Percentiles rank a stretch among this genome's conserved stretches.
These are phyloP conservation scores for Drosophila anceps DNA, from an alignment of 2,888 invertebrate species.

Conservation along the genomic window DNA sequence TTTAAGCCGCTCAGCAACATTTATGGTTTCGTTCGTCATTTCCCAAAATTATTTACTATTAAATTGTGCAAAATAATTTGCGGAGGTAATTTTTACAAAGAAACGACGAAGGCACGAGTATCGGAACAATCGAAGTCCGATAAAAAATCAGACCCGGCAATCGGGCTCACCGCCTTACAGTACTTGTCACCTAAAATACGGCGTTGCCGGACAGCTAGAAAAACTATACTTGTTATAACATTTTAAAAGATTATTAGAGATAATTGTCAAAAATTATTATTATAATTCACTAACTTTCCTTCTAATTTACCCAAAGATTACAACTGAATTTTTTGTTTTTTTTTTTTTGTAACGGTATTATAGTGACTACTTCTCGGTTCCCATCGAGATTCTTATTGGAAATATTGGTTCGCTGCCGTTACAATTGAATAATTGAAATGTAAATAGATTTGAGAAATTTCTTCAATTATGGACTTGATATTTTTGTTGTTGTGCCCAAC, in stretches of 20 bases:
- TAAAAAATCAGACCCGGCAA: slow-evolving; percentile 9
- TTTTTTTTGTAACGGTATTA: background rate
- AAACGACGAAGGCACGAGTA: slow-evolving; percentile 18
- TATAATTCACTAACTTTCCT: background rate
- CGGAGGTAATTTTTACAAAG: slow-evolving; percentile 22
- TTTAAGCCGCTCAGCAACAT: slow-evolving; percentile 87
- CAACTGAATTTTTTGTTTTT: background rate
- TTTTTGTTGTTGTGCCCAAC: background rate
- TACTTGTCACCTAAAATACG: background rate
- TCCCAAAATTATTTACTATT: slow-evolving; percentile 18
- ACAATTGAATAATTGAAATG: background rate
- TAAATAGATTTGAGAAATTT: background rate
- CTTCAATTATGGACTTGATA: background rate
- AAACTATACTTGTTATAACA: background rate
- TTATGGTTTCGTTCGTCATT: slow-evolving; percentile 88
- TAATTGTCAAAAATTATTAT: background rate
- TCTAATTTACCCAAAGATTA: background rate
- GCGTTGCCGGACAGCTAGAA: slow-evolving; percentile 7
- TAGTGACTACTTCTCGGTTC: background rate
- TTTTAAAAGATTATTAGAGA: background rate
- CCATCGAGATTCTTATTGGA: background rate
- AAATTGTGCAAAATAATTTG: slow-evolving; percentile 19
- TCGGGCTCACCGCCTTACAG: background rate
- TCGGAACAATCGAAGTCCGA: slow-evolving; percentile 27
- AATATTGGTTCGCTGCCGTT: background rate